Evolutionary conservation across 2,797 vertebrate species (phyloP).

Genomic region (Lemur catta): DNA sequence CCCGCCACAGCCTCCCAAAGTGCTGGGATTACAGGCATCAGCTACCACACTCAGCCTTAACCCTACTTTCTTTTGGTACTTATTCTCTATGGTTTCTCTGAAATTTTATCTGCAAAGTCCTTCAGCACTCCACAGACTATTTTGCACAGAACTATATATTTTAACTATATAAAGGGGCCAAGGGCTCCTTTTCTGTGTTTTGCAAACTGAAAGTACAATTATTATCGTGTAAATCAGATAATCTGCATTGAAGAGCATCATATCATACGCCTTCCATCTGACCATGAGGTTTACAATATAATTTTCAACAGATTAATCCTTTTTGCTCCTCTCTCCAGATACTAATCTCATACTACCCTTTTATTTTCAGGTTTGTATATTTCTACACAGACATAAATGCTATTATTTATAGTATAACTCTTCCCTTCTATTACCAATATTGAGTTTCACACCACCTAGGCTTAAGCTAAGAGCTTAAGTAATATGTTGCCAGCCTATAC

Average conservation of each 20-base stretch:
- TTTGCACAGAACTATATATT: not conserved
- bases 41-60: no score
- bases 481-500: not conserved
- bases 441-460: slow-evolving; percentile 8
- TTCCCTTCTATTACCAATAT: not conserved
- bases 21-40: no score
- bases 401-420: not conserved
- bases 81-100: not conserved
- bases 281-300: not conserved
- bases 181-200: not conserved
- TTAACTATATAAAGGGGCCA: not conserved
- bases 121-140: not conserved
- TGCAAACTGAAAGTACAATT: not conserved
- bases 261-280: not conserved
- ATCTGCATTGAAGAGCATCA: not conserved
- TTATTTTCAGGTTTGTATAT: slow-evolving; percentile 5
- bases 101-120: slow-evolving; percentile 13
- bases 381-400: not conserved
- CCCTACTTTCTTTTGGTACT: not conserved
- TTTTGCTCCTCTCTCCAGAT: not conserved
- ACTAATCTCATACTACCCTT: not conserved
- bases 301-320: not conserved
- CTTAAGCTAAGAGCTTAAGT: not conserved
- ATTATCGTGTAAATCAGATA: not conserved
- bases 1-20: no score